Evolutionary conservation across 2,113 vertebrate species (phyloP), one percentile per base, ranked within the genome.

Genomic region (Phasianus colchicus): DNA sequence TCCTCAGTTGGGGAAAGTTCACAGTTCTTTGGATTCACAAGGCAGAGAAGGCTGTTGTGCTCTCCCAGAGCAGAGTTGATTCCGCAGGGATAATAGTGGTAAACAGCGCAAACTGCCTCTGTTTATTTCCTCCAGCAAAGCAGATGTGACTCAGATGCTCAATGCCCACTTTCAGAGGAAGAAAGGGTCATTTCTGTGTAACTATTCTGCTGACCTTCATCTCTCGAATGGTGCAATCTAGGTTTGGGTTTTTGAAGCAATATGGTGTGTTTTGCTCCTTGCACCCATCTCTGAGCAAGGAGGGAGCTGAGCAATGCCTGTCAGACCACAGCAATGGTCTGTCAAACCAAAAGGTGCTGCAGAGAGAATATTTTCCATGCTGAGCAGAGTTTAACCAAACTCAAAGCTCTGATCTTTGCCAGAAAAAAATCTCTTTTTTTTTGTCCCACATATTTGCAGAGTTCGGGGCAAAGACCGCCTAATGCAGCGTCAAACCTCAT

Each of bases 191-290:
- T 74, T 72, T 71, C 42, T 40, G 13, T 57, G 40, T 14, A 43
- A 29, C 13, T 34, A 52, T 24, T 10, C 45, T 2, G 4, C 61
- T 81, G 88, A 78, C 76, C 79, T 74, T 70, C 75, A 52, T 11
- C 85, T 74, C 50, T 67, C 22, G 57, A 48, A 12, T 0, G 0
- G 47, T 0, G 0, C 11, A 25, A 61, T 34, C 55, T 29, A 83
- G 48, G 52, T 45, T 47, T 78, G 81, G 77, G 52, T 20, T 75
- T 52, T 57, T 25, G 25, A 42, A 78, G n/a, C 5, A 2, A 50
- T 69, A 24, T 24, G 48, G 22, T 24, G 48, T 50, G 48, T 50
- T 24, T 50, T 50, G 48, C 48, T 50, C 21, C 22, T 50, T 50
- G 48, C 21, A 50, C 22, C 48, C 48, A 43, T 4, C 40, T 19